Evolutionary conservation across 2,113 vertebrate genomes (phyloP).

Genomic region (Rhea americana): DNA sequence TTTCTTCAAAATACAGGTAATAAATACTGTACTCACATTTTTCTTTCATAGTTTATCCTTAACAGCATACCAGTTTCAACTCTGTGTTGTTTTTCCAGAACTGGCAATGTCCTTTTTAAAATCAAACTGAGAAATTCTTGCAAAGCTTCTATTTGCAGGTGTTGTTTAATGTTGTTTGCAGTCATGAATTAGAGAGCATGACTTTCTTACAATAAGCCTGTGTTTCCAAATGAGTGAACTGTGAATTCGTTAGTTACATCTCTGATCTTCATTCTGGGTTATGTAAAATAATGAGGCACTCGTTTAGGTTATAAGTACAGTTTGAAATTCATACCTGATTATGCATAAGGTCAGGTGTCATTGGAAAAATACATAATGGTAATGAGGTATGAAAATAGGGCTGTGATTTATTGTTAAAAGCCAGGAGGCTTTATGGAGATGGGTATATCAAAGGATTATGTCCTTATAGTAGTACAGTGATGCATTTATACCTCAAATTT

Average conservation of each 20-base stretch:
- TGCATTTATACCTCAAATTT: slow-evolving; percentile 19
- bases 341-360: slow-evolving; percentile 12
- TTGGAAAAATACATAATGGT: slow-evolving; percentile 23
- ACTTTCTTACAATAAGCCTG: background rate
- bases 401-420: slow-evolving; percentile 30
- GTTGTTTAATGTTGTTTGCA: background rate
- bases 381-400: slow-evolving; percentile 47
- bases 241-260: background rate
- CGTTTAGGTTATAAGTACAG: background rate
- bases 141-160: background rate
- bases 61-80: background rate
- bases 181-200: background rate
- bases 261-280: background rate
- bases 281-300: slow-evolving; percentile 11
- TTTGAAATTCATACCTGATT: slow-evolving; percentile 31
- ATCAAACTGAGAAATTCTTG: background rate
- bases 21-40: slow-evolving; percentile 52
- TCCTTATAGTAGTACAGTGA: background rate
- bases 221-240: background rate
- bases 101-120: background rate
- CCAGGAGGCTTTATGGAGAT: slow-evolving; percentile 26
- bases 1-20: slow-evolving; percentile 70
- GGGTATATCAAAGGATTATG: slow-evolving; percentile 22
- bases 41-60: slow-evolving; percentile 27
- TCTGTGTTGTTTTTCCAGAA: background rate